Conservation (phyloP, 2,888 invertebrate genomes). For the Leptura quadrifasciata region DNA sequence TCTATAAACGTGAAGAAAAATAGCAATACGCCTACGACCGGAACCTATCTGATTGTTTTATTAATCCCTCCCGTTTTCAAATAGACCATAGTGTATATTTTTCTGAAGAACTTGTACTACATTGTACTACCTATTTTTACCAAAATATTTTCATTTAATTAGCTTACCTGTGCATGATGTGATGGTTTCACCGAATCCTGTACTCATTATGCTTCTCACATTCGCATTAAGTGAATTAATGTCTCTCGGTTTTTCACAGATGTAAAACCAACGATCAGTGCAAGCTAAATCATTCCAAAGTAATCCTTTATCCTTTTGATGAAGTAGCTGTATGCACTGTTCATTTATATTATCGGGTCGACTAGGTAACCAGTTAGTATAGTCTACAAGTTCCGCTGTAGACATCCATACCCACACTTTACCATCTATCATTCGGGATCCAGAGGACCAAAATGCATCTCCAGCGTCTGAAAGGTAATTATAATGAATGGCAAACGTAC, state of each 20-base stretch:
- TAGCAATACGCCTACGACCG: no score
- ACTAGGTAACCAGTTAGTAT: constrained; percentile 16
- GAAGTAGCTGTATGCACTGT: constrained; percentile 17
- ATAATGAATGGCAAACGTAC: no score
- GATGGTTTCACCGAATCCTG: not conserved
- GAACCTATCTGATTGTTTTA: no score
- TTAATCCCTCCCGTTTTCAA: no score
- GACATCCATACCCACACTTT: constrained; percentile 37
- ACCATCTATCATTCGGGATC: constrained; percentile 25
- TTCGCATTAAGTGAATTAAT: not conserved
- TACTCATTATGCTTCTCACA: not conserved
- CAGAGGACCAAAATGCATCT: constrained; percentile 22
- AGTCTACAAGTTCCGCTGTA: constrained; percentile 16
- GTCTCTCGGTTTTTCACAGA: constrained; percentile 28
- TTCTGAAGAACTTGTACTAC: no score
- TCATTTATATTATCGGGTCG: constrained; percentile 28
- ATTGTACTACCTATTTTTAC: no score
- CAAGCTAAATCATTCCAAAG: constrained; percentile 30
- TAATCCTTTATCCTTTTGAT: constrained; percentile 1
- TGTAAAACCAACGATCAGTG: constrained; percentile 9
- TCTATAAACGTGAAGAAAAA: no score
- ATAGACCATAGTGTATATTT: no score
- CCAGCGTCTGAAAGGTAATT: not conserved
- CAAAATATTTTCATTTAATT: not conserved
- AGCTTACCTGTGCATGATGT: not conserved